Base-by-base conservation (phyloP, 1,140 invertebrate species). In the Brachionus rotundiformis region DNA sequence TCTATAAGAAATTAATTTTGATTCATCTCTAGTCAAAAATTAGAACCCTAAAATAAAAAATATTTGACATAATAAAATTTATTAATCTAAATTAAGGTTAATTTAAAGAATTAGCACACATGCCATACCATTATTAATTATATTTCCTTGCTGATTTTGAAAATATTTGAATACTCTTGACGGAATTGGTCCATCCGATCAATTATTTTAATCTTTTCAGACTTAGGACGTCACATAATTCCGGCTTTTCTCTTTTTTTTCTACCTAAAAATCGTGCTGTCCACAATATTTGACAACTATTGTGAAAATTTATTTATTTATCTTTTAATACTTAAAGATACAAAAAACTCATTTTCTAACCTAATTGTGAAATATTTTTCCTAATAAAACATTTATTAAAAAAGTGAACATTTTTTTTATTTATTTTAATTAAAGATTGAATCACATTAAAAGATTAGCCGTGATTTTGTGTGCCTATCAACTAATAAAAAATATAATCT, bases 51-150 rank as follows among this genome's bases (percentile, higher is more conserved):
- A 54, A 23, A 8, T 16, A n/a, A 47, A 49, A 54, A 54, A 10
- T 19, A 19, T 54, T 54, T 54, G 47, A 54, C 19, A 54, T 54
- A 54, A 54, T 19, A 54, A 54, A 54, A 54, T 54, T 8, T 54
- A 54, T 54, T 54, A 54, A 54, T 54, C 47, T 8, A 54, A 68
- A 68, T 68, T 68, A 68, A 68, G 63, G 63, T 68, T 31, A 68
- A 68, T 68, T 63, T 33, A 29, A 63, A 63, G 29, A 68, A 68
- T 68, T 68, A 68, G 63, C 63, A 68, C 63, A 68, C 63, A 68
- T 68, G 27, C 63, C 33, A 68, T 36, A 16, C 63, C 23, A 41
- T 68, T 68, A 36, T 68, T 68, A 36, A 68, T 36, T 33, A 13
- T 36, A 41, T 68, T 68, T 68, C 63, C 63, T 68, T 36, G 27